A percentile compares a stretch with the other conserved stretches of the same genome.
phyloP scores from a whole-genome alignment of 2,113 vertebrate genomes.

The Helogale parvula region DNA sequence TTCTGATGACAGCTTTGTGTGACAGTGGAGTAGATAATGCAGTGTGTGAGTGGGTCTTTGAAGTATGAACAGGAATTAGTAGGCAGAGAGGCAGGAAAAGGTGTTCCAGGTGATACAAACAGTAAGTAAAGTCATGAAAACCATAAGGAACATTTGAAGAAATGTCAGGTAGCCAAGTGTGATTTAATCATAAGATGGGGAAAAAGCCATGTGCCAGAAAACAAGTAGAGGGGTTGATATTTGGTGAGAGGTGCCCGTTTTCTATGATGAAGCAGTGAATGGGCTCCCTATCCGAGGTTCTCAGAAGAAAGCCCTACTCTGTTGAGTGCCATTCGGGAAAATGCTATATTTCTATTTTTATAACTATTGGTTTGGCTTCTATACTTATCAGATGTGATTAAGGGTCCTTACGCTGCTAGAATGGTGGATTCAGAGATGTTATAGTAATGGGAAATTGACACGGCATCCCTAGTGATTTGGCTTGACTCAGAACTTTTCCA shows the following conservation, averaged over 20 bases:
- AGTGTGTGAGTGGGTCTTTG: neutral
- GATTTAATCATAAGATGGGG: neutral
- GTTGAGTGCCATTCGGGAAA: neutral
- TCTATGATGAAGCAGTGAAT: neutral
- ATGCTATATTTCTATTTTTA: neutral
- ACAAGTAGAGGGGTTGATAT: neutral
- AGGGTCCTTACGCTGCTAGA: neutral
- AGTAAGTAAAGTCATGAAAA: neutral
- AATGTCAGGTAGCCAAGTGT: neutral
- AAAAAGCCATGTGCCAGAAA: neutral
- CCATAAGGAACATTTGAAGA: neutral
- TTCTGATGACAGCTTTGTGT: neutral
- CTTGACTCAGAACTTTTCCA: neutral
- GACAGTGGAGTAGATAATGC: neutral
- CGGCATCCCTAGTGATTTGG: neutral
- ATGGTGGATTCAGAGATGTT: neutral
- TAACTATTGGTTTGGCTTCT: neutral
- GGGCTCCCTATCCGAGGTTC: neutral
- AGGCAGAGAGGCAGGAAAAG: neutral
- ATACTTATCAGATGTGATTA: neutral
- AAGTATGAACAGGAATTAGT: neutral
- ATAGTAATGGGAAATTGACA: neutral
- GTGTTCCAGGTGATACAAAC: neutral
- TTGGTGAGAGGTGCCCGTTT: neutral
- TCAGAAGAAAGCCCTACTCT: neutral